Conservation (phyloP, 1,140 invertebrate species). For the Lordiphosa mommai region DNA sequence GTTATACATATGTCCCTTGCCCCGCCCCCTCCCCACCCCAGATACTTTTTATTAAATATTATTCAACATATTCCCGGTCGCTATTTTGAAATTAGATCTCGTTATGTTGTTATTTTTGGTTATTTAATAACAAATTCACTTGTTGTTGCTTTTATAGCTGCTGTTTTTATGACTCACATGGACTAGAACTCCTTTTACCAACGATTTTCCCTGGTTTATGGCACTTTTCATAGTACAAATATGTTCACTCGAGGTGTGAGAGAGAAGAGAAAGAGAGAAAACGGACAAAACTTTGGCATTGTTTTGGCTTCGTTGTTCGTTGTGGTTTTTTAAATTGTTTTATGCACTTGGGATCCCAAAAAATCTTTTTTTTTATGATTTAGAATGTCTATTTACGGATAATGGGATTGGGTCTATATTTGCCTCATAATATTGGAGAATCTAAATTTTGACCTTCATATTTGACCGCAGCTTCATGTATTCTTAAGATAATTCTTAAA, state of each 20-base stretch:
- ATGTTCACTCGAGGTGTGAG: neutral
- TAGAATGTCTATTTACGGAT: neutral
- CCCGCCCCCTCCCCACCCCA: slow-evolving; percentile 8
- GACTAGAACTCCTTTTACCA: slow-evolving; percentile 4
- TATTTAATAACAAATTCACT: slow-evolving; percentile 66
- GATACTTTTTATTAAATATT: slow-evolving; percentile 43
- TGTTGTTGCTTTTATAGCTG: slow-evolving; percentile 29
- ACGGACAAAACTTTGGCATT: slow-evolving; percentile 1
- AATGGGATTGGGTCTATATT: neutral
- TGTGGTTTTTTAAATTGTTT: slow-evolving; percentile 2
- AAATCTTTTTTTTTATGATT: slow-evolving; percentile 1
- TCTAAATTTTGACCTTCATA: too few relatives aligned
- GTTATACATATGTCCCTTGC: slow-evolving; percentile 16
- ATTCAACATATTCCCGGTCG: slow-evolving; percentile 26
- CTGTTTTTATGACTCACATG: slow-evolving; percentile 45
- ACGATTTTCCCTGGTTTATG: neutral
- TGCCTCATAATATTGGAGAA: too few relatives aligned
- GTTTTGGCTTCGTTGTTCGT: neutral
- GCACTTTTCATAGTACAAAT: slow-evolving; percentile 2
- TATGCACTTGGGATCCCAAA: neutral
- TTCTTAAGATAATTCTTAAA: too few relatives aligned
- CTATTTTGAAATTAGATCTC: slow-evolving; percentile 59
- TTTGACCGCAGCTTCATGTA: too few relatives aligned
- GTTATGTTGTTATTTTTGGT: slow-evolving; percentile 56
- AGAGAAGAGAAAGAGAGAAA: neutral